Percentiles rank a stretch among this genome's conserved stretches.
Conservation (phyloP, 1,140 invertebrate species). For the Metopolophium dirhodum region DNA sequence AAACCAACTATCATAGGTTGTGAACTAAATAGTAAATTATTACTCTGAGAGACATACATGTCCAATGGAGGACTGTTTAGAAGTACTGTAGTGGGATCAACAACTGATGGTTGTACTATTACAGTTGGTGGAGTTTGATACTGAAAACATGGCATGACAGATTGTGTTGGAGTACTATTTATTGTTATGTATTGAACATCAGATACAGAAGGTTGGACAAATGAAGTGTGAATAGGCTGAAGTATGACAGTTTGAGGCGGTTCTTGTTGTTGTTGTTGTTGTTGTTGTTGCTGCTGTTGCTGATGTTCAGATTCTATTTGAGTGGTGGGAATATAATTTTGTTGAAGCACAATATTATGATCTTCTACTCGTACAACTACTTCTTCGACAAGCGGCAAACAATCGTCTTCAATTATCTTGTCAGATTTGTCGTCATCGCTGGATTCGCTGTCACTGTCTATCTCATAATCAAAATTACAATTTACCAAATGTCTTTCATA, state of each 20-base stretch:
- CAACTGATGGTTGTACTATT: conserved; percentile 43
- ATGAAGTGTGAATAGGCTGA: conserved; percentile 32
- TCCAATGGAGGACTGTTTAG: conserved; percentile 34
- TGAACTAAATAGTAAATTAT: conserved; percentile 43
- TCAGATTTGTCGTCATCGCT: conserved; percentile 55
- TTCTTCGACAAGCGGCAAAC: background rate
- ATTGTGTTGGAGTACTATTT: conserved; percentile 35
- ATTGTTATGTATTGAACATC: conserved; percentile 52
- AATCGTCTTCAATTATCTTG: background rate
- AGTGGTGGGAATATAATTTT: background rate
- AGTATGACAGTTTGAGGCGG: conserved; percentile 14
- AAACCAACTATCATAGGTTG: conserved; percentile 46
- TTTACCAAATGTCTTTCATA: conserved; percentile 81
- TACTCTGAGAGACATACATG: conserved; percentile 41
- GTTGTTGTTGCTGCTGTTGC: conserved; percentile 7
- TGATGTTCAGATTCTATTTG: conserved; percentile 16
- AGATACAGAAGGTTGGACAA: conserved; percentile 41
- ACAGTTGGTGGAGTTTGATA: conserved; percentile 46
- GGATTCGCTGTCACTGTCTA: conserved; percentile 79
- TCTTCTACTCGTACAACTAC: conserved; percentile 21
- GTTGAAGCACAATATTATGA: background rate
- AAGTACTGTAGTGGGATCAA: conserved; percentile 26
- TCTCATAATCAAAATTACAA: conserved; percentile 72
- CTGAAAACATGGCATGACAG: conserved; percentile 49
- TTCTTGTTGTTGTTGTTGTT: conserved; percentile 15